A percentile compares a stretch with the other conserved stretches of the same genome.
Evolutionary conservation across 2,888 invertebrate species (phyloP).

Genomic region (Empis stercorea): DNA sequence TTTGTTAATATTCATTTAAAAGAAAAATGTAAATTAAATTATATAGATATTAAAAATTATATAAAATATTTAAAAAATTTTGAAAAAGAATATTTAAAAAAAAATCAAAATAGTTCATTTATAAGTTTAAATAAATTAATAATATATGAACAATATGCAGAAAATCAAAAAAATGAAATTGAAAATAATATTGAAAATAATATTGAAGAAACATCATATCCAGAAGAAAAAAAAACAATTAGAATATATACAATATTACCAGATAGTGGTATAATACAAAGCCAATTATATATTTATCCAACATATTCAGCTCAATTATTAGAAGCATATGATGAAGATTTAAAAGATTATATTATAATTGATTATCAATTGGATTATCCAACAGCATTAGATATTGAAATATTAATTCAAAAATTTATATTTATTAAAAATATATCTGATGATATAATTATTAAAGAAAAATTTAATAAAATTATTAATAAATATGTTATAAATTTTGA

Average conservation of each 20-base stretch:
- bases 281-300: background rate
- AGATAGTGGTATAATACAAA: background rate
- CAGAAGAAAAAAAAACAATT: too few species aligned
- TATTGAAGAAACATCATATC: too few species aligned
- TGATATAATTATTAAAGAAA: constrained; percentile 10
- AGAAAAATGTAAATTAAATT: background rate
- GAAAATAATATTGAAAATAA: too few species aligned
- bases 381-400: constrained; percentile 19
- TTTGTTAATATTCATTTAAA: background rate
- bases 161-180: background rate
- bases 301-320: background rate
- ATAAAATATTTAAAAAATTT: background rate
- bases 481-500: constrained; percentile 12
- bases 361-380: constrained; percentile 16
- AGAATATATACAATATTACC: background rate
- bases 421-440: constrained; percentile 18
- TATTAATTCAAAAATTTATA: constrained; percentile 22
- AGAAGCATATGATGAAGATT: background rate
- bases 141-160: background rate
- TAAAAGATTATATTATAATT: constrained; percentile 5
- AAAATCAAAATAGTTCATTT: background rate
- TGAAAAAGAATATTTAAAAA: background rate
- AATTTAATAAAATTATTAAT: constrained; percentile 19
- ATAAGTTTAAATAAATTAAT: background rate
- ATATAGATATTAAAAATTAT: background rate